Percentiles rank a stretch among this genome's conserved stretches.
These are phyloP conservation scores for Coboldia fuscipes DNA, from an alignment of 1,140 invertebrate species.

Conservation along the genomic window DNA sequence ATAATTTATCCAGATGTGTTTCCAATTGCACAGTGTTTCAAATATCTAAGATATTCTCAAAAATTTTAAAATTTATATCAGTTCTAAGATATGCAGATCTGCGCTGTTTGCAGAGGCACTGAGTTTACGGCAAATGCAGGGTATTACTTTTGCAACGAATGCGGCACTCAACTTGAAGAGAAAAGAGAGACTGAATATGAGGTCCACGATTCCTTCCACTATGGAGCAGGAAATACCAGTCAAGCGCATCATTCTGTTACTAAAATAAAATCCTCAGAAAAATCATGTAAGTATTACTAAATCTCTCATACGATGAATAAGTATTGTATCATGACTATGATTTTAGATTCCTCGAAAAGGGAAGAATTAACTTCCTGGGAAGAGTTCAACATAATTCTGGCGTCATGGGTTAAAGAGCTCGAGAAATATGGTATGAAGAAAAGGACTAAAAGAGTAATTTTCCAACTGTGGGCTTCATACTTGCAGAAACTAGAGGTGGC, in stretches of 20 bases:
- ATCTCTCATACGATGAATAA: not conserved
- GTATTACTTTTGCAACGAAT: conserved; percentile 29
- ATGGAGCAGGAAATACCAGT: conserved; percentile 10
- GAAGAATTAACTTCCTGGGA: conserved; percentile 39
- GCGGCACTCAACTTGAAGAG: conserved; percentile 19
- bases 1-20: no score
- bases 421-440: conserved; percentile 29
- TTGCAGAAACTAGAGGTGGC: conserved; percentile 33
- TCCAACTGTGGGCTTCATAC: conserved; percentile 40
- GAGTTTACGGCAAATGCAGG: conserved; percentile 26
- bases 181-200: conserved; percentile 13
- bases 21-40: no score
- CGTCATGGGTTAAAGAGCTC: conserved; percentile 34
- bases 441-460: conserved; percentile 29
- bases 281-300: conserved; percentile 3
- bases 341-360: conserved; percentile 9
- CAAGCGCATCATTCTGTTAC: conserved; percentile 5
- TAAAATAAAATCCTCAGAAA: conserved; percentile 6
- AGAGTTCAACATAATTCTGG: conserved; percentile 37
- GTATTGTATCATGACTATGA: not conserved
- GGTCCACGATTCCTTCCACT: conserved; percentile 3
- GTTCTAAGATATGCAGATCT: conserved; percentile 6
- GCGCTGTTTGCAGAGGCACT: conserved; percentile 21
- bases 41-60: no score
- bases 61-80: not conserved